Evolutionary conservation across 2,888 invertebrate species (phyloP).

Genomic region (Hypercompe scribonia): DNA sequence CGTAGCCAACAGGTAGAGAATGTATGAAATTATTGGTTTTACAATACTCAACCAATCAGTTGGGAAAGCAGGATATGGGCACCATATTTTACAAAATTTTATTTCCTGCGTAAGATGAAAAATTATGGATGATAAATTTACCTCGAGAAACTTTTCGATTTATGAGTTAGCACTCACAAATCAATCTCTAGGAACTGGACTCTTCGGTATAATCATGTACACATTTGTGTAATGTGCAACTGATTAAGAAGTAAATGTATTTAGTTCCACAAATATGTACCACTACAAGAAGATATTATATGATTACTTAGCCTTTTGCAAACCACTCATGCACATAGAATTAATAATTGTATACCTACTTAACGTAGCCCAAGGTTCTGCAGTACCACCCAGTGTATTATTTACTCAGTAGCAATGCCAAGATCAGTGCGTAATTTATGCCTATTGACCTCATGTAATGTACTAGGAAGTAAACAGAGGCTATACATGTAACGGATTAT

Average conservation of each 20-base stretch:
- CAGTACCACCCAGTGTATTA: conserved; percentile 2
- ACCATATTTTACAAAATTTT: background rate
- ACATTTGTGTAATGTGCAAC: background rate
- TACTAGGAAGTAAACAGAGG: conserved; percentile 39
- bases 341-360: background rate
- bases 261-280: background rate
- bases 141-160: too few species aligned
- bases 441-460: conserved; percentile 41
- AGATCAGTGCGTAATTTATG: conserved; percentile 12
- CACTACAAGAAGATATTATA: background rate
- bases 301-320: background rate
- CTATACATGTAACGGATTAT: conserved; percentile 23
- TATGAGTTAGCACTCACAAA: background rate
- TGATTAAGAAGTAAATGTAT: background rate
- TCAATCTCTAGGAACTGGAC: background rate
- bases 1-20: conserved; percentile 22
- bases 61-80: background rate
- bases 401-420: conserved; percentile 1
- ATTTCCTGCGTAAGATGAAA: background rate
- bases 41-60: conserved; percentile 1
- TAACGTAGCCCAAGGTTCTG: background rate
- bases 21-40: conserved; percentile 12
- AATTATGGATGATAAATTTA: background rate
- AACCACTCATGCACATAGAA: background rate
- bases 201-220: background rate